Conservation (phyloP, 1,140 invertebrate species). For the Meloidogyne floridensis region DNA sequence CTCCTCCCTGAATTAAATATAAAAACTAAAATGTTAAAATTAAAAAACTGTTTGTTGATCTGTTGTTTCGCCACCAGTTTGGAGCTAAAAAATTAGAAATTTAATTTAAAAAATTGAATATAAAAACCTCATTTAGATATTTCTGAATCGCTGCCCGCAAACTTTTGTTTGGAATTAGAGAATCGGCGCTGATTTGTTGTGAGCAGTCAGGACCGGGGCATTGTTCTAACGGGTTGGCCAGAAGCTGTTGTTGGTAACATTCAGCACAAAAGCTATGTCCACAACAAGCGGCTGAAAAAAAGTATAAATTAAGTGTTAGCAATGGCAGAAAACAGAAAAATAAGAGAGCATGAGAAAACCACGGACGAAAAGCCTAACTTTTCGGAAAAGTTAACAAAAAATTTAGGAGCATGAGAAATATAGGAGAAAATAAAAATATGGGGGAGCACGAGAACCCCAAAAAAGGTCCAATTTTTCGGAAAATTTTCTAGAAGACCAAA, state of each 20-base stretch:
- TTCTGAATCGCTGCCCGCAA: constrained; percentile 51
- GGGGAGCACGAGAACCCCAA: no score
- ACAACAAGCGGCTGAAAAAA: constrained; percentile 80
- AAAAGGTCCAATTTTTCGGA: no score
- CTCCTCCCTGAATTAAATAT: constrained; percentile 4
- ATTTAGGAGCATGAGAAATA: no score
- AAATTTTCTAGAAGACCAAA: no score
- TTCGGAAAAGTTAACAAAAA: no score
- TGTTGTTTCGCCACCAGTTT: neutral
- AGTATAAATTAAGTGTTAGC: neutral
- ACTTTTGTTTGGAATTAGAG: constrained; percentile 80
- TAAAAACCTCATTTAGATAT: constrained; percentile 25
- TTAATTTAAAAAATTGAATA: neutral
- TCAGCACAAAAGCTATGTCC: constrained; percentile 98
- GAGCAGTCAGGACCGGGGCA: constrained; percentile 82
- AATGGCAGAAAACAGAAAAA: no score
- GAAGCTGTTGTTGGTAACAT: constrained; percentile 72
- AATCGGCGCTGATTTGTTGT: constrained; percentile 86
- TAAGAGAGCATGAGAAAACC: no score
- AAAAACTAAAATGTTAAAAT: neutral
- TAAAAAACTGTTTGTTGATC: constrained; percentile 4
- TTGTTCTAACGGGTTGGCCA: constrained; percentile 86
- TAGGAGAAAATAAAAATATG: no score
- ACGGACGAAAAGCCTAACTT: no score
- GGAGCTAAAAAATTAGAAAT: neutral